Base-by-base conservation (phyloP, 2,113 vertebrate genomes). In the Callospermophilus lateralis region DNA sequence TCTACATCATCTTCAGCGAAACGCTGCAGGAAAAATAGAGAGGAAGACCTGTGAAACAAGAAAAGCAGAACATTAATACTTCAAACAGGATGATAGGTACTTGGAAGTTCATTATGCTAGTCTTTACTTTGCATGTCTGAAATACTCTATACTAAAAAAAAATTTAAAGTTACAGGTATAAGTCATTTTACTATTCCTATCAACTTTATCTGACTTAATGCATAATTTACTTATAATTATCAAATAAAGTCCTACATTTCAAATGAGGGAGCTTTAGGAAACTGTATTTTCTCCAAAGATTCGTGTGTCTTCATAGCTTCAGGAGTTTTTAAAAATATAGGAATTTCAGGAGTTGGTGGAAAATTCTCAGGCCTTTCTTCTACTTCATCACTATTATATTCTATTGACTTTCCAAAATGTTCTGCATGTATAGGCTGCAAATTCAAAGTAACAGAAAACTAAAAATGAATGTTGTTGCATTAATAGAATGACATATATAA, bases 231-330 rank as follows among this genome's bases (percentile, higher is more conserved):
- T 6, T 84, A 94, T 92, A 79, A 89, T 93, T 67, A 90, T 86
- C 95, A 95, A 97, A 72, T 74, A 87, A 98, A 96, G 84, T 81
- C 98, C 32, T 99, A 99, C 99, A 90, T 96, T 96, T 98, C 98
- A 97, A 97, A 97, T 16, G 93, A 86, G 85, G 97, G 80, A 4
- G 95, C 97, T 98, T 97, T 98, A 84, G 93, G 55, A 32, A 98
- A 93, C 11, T 95, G 90, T 5, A 63, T 32, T 84, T 90, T 98
- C 86, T 97, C 98, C 70, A 92, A 89, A 96, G 86, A 90, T 48
- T 98, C 97, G 94, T 96, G 58, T 9, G 42, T 97, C 94, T 94
- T 98, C 58, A 80, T 51, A 92, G 85, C 34, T 81, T 98, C 96
- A 68, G 90, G 20, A 87, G 61, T 97, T 96, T 79, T 97, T 97